These are phyloP conservation scores for Goniozus legneri DNA, from an alignment of 1,140 invertebrate genomes.

Conservation along the genomic window DNA sequence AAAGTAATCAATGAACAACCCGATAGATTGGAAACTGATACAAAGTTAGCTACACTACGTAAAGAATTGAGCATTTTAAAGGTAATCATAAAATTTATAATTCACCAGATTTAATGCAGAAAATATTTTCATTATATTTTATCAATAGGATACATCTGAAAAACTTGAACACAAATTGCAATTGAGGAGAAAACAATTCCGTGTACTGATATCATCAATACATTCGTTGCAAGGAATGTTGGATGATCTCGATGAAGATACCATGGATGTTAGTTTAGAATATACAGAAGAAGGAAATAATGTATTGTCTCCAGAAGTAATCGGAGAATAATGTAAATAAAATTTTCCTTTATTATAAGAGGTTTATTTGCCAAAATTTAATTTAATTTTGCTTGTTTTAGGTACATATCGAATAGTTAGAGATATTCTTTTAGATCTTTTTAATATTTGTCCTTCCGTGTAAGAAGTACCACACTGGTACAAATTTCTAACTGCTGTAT, in stretches of 20 bases:
- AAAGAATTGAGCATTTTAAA: slow-evolving; percentile 68
- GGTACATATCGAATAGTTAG: slow-evolving; percentile 93
- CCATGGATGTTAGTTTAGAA: slow-evolving; percentile 61
- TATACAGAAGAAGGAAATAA: slow-evolving; percentile 45
- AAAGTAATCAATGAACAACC: slow-evolving; percentile 88
- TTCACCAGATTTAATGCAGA: neutral
- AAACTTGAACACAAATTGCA: slow-evolving; percentile 75
- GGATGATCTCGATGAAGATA: slow-evolving; percentile 62
- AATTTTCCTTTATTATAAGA: slow-evolving; percentile 2
- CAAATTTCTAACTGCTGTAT: slow-evolving; percentile 66
- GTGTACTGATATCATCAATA: slow-evolving; percentile 79
- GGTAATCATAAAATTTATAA: slow-evolving; percentile 36
- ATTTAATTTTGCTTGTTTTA: slow-evolving; percentile 78
- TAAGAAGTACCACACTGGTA: slow-evolving; percentile 58
- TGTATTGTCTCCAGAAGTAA: slow-evolving; percentile 27
- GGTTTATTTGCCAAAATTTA: slow-evolving; percentile 52
- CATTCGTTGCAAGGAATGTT: slow-evolving; percentile 73
- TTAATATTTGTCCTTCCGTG: slow-evolving; percentile 56
- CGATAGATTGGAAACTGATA: slow-evolving; percentile 78
- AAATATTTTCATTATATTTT: slow-evolving; percentile 13
- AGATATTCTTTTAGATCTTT: slow-evolving; percentile 76
- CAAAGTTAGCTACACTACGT: slow-evolving; percentile 69
- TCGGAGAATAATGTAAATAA: slow-evolving; percentile 6
- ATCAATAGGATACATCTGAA: slow-evolving; percentile 63
- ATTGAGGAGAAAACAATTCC: slow-evolving; percentile 81